Percentiles rank a stretch among this genome's conserved stretches.
These are phyloP conservation scores for Castor canadensis DNA, from an alignment of 2,113 vertebrate species.

Conservation along the genomic window DNA sequence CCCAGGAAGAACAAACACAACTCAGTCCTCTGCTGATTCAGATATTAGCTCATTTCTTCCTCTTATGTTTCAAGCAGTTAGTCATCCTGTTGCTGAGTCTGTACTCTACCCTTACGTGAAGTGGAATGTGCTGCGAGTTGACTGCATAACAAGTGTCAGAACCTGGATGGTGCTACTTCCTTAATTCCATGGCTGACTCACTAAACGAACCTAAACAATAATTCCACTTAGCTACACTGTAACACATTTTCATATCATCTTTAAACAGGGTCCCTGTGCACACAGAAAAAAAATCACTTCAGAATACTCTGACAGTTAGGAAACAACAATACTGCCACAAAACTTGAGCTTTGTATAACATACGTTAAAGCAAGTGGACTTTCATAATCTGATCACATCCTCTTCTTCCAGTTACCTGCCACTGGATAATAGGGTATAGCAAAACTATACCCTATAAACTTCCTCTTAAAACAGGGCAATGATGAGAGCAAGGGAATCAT, in stretches of 20 bases:
- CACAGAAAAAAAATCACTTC: neutral
- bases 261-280: neutral
- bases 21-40: neutral
- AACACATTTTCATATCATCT: neutral
- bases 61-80: neutral
- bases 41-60: neutral
- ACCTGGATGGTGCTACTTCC: neutral
- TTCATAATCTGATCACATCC: neutral
- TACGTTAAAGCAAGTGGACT: neutral
- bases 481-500: neutral
- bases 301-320: too few relatives aligned
- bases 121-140: neutral
- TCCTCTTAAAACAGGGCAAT: neutral
- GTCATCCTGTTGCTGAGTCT: neutral
- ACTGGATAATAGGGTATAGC: neutral
- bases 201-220: neutral
- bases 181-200: neutral
- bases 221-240: neutral
- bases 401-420: neutral
- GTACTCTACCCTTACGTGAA: neutral
- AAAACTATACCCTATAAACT: too few relatives aligned
- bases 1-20: too few relatives aligned
- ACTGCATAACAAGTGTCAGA: neutral
- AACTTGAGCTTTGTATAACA: neutral
- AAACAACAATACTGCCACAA: neutral